Evolutionary conservation across 2,888 invertebrate species (phyloP), one percentile per base, ranked within the genome.

Genomic region (Pseudococcus viburni): DNA sequence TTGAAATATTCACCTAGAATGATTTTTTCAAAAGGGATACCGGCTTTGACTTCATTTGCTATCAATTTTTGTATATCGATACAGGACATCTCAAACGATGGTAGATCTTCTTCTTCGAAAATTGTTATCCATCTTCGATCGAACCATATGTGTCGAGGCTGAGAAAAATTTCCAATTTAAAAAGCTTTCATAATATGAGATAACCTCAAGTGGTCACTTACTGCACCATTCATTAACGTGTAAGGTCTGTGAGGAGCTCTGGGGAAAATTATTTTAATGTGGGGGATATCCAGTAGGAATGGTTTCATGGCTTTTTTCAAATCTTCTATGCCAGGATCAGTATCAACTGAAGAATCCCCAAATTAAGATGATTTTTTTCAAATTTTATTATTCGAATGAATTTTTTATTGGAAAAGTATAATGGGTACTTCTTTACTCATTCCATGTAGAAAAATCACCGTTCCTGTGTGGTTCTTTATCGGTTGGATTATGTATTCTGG

Each of bases 171-270:
- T 15, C 17, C 17, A 51, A 51, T 51, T 51, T 64, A 8, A 22
- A 22, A 33, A 33, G 26, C 26, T 33, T 33, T 33, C 26, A 33
- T 33, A 33, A 33, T 3, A 3, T 2, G 26, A 33, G 26, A 33
- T 33, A 33, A 1, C 26, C 3, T 33, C 3, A 33, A 33, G 3
- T 2, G 3, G 26, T 33, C 26, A 19, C 68, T 93, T 92, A 94
- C 93, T 90, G 92, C 92, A 55, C 95, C 95, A 84, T 92, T 92
- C 22, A 93, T 91, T 4, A 95, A 94, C 3, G 94, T 94, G 90
- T 96, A 97, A 0, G 95, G 94, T 90, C 95, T 94, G 11, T 93
- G 89, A 0, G 96, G 96, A 15, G 97, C 96, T 15, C 95, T 95
- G 0, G 96, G 97, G 91, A 94, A 96, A 87, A 96, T 91, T 51